Percentiles rank a stretch among this genome's conserved stretches.
These are phyloP conservation scores for Ptiloglossa arizonensis DNA, from an alignment of 1,140 invertebrate species.

Conservation along the genomic window DNA sequence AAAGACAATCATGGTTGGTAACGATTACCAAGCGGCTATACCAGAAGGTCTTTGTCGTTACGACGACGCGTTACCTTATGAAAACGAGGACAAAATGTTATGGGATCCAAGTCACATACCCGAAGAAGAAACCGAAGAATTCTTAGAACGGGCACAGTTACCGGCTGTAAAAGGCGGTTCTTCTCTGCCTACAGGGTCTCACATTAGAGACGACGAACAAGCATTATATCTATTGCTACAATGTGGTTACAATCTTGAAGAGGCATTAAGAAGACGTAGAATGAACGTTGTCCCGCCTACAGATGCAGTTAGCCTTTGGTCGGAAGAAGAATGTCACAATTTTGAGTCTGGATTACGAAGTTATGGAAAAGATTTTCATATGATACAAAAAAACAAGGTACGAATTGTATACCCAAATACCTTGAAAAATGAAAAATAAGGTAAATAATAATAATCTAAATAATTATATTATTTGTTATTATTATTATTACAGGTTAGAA, in stretches of 20 bases:
- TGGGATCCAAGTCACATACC: conserved; percentile 93
- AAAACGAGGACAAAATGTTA: conserved; percentile 97
- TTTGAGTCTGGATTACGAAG: conserved; percentile 96
- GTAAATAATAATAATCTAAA: no score
- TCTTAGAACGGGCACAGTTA: conserved; percentile 87
- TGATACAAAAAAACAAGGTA: conserved; percentile 97
- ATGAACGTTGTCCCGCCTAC: conserved; percentile 88
- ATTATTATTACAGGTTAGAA: conserved; percentile 86
- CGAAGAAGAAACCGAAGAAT: conserved; percentile 90
- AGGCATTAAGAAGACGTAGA: conserved; percentile 92
- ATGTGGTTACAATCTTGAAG: conserved; percentile 96
- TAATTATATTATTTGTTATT: background rate
- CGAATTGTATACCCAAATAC: background rate
- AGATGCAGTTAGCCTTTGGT: conserved; percentile 94
- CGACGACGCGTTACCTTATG: conserved; percentile 96
- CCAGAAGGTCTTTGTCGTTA: conserved; percentile 95
- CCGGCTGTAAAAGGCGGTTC: conserved; percentile 83
- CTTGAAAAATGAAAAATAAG: background rate
- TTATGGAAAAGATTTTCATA: conserved; percentile 98
- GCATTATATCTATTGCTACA: conserved; percentile 95
- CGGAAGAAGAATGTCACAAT: conserved; percentile 98
- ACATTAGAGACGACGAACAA: conserved; percentile 96
- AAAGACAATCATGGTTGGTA: conserved; percentile 97
- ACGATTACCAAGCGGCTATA: conserved; percentile 96
- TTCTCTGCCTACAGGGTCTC: conserved; percentile 88